Base-by-base conservation (phyloP, 2,888 invertebrate genomes). In the Eupsilia transversa region DNA sequence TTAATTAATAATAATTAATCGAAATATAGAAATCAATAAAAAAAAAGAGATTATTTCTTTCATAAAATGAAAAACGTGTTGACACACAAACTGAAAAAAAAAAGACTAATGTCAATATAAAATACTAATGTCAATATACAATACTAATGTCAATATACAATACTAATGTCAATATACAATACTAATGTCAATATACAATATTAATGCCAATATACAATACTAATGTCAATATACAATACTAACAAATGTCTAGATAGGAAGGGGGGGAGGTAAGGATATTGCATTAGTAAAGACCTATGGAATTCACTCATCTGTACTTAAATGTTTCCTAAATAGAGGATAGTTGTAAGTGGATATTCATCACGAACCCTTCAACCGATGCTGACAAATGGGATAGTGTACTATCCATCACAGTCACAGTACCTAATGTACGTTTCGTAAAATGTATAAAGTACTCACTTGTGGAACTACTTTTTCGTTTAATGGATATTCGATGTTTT, bases 341-440 rank as follows among this genome's bases (percentile, higher is more conserved):
- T 14, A 76, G 30, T 41, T 41, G 49, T 71, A 57, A 76, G 54
- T 66, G 60, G 49, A 52, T 52, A 63, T 79, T 67, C 43, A 70
- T 79, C 67, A 60, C 49, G 27, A 68, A 72, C 43, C 67, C 60
- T 61, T 75, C 82, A 78, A 43, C 38, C 52, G 56, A 43, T 38
- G 72, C 66, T 77, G 74, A 74, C 79, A 69, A 72, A 75, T 68
- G 56, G 63, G 70, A 64, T 59, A 35, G 67, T 43, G 46, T 30
- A n/a, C 70, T n/a, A 83, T 82, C 80, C 63, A 82, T 83, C 80
- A 68, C 57, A 54, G 66, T 72, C 70, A 38, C 10, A 12, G 38
- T 68, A n/a, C n/a, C n/a, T n/a, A 60, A 79, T 70, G 74, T 74
- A 38, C 5, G 52, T 33, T 52, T 23, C 23, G 41, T 72, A 27